phyloP scores from a whole-genome alignment of 2,888 invertebrate genomes.

The Leptinotarsa haldemani region DNA sequence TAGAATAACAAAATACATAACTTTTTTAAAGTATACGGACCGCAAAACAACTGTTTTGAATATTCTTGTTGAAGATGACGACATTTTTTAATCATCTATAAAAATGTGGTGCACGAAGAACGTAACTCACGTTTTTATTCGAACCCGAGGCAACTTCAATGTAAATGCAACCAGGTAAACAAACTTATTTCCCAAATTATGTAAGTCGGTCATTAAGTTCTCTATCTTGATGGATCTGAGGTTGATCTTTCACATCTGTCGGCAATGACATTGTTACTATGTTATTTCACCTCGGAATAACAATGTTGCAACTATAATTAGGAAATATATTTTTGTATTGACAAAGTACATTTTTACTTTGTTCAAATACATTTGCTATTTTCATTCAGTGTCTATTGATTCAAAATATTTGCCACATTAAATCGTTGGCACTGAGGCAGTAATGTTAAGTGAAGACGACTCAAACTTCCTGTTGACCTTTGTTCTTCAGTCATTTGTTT shows the following conservation, averaged over 20 bases:
- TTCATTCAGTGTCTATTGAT: constrained; percentile 2
- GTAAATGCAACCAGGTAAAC: background rate
- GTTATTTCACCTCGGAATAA: constrained; percentile 2
- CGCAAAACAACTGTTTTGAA: no score
- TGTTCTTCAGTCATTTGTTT: background rate
- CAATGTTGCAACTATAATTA: constrained; percentile 5
- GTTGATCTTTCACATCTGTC: background rate
- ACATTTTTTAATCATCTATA: background rate
- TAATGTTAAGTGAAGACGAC: background rate
- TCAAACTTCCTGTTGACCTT: background rate
- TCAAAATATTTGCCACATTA: constrained; percentile 11
- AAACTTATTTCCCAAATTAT: constrained; percentile 5
- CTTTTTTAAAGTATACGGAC: no score
- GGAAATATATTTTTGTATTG: constrained; percentile 1
- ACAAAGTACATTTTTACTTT: constrained; percentile 1
- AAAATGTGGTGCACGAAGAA: background rate
- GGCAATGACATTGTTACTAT: constrained; percentile 5
- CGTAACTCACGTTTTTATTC: background rate
- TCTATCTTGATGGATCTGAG: background rate
- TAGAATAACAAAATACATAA: no score
- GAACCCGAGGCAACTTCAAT: background rate
- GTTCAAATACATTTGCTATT: background rate
- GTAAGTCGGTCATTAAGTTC: constrained; percentile 6
- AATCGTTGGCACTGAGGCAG: background rate
- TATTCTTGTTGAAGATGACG: no score